These are phyloP conservation scores for Eumacrocentrus americanus DNA, from an alignment of 2,888 invertebrate species.

Conservation along the genomic window DNA sequence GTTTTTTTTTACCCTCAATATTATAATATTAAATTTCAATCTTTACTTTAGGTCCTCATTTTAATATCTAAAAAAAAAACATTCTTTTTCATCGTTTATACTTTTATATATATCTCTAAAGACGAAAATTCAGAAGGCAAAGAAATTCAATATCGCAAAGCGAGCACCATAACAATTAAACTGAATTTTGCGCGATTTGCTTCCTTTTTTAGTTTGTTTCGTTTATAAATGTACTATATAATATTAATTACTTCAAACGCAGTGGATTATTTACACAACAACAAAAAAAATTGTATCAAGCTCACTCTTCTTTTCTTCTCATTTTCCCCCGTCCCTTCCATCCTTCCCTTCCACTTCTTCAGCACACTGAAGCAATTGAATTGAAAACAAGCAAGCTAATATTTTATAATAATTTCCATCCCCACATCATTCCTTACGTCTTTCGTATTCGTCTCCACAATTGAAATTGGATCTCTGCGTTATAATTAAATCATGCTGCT, in stretches of 20 bases:
- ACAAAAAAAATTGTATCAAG: conserved; percentile 41
- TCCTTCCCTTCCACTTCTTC: conserved; percentile 32
- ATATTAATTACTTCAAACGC: conserved; percentile 46
- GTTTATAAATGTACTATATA: conserved; percentile 1
- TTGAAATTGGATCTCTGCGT: neutral
- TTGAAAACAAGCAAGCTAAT: neutral
- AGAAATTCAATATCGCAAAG: neutral
- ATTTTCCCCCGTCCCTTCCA: neutral
- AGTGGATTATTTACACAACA: conserved; percentile 57
- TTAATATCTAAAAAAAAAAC: conserved; percentile 53
- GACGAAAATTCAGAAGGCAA: neutral
- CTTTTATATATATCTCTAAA: neutral
- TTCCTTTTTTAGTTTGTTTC: conserved; percentile 10
- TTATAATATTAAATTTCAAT: conserved; percentile 38
- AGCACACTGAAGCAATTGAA: conserved; percentile 42
- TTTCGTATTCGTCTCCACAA: neutral
- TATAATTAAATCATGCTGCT: neutral
- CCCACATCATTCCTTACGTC: neutral
- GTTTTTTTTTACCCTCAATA: conserved; percentile 40
- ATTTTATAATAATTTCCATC: neutral
- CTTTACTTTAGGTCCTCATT: neutral
- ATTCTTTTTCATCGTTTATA: conserved; percentile 25
- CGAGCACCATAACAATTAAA: conserved; percentile 11
- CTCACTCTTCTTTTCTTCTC: conserved; percentile 16
- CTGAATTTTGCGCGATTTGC: conserved; percentile 23